Evolutionary conservation across 2,113 vertebrate genomes (phyloP), one percentile per base, ranked within the genome.

Genomic region (Pao palembangensis): DNA sequence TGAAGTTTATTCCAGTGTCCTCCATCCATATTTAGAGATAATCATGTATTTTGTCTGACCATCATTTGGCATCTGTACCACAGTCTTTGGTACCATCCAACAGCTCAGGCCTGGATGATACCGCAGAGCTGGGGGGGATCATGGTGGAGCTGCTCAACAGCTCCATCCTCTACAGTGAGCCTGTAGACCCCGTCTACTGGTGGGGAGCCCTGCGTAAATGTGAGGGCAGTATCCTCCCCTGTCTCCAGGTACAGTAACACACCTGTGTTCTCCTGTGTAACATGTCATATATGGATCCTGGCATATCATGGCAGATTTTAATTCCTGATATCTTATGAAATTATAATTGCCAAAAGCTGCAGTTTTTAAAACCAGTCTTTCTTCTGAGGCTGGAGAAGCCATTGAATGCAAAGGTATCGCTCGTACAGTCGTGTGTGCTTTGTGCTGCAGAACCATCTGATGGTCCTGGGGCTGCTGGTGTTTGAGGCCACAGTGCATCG

Each of bases 391-490:
- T 44, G 43, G 13, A 13, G 12, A 44, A 44, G 17, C 44, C 44
- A 3, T 1, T 8, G 44, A 13, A 44, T 3, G 12, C 25, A 28
- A 28, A 38, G 13, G 44, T n/a, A 17, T n/a, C 16, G 13, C 6
- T 16, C 14, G n/a, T 47, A 11, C 1, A 52, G 48, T 4, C 34
- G 11, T 12, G 8, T 63, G 2, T 48, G 15, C n/a, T 51, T 0
- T 68, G 15, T 64, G 63, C 56, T 69, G 10, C 49, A 91, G 91
- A 92, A 87, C 58, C 88, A 92, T 55, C 70, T 89, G 17, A 64
- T 82, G 64, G 69, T 90, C 38, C 53, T 91, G 73, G 89, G 85
- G 8, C 75, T 92, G 48, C 61, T 72, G 67, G 84, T 88, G 43
- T 84, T 90, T 2, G 87, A 92, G 58, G 83, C 78, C 7, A 92